Percentiles rank a stretch among this genome's conserved stretches.
Conservation (phyloP, 2,888 invertebrate genomes). For the Dryococelus australis region DNA sequence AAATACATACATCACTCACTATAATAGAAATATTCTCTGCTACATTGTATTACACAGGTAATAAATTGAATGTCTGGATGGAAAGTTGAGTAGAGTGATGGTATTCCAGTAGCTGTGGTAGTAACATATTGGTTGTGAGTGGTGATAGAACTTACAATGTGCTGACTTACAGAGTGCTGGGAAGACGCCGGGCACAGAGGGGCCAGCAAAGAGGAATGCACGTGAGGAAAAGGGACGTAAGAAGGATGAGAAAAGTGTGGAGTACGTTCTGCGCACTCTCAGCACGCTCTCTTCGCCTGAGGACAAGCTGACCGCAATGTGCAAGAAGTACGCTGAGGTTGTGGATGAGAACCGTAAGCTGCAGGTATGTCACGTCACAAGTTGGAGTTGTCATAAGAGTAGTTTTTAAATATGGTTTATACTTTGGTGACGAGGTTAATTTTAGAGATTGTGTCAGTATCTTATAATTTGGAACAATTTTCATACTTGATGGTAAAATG, state of each 20-base stretch:
- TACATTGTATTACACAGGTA: no score
- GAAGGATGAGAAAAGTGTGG: constrained; percentile 68
- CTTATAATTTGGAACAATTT: neutral
- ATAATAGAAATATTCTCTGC: no score
- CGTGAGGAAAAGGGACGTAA: constrained; percentile 59
- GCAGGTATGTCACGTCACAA: constrained; percentile 47
- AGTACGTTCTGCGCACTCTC: constrained; percentile 71
- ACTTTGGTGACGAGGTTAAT: no score
- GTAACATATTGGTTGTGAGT: no score
- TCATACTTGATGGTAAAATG: no score
- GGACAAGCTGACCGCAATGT: constrained; percentile 73
- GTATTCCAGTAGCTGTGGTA: no score
- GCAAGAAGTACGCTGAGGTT: constrained; percentile 78
- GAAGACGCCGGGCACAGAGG: neutral
- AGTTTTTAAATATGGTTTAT: no score
- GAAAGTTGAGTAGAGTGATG: no score
- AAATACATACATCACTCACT: no score
- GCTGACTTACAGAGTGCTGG: neutral
- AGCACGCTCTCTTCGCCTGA: constrained; percentile 66
- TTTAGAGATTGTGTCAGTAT: no score
- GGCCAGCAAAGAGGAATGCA: constrained; percentile 36
- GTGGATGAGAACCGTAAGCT: constrained; percentile 70
- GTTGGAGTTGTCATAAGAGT: neutral
- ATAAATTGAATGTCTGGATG: no score
- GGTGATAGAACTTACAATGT: no score